A percentile compares a stretch with the other conserved stretches of the same genome.
Conservation (phyloP, 2,888 invertebrate species). For the Scaeva pyrastri region DNA sequence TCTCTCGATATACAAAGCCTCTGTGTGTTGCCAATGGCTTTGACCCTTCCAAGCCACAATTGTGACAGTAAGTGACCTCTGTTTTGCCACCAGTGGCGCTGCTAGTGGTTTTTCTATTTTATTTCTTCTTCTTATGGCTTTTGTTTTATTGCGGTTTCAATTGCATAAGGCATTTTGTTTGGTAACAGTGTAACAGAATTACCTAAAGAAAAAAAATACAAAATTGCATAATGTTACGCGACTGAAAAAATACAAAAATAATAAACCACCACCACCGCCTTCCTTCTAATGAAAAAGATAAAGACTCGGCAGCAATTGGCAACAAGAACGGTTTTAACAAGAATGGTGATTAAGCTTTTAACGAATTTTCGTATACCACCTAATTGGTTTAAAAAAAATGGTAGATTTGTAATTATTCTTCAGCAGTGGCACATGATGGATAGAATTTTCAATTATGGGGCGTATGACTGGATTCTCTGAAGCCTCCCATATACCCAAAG, state of each 20-base stretch:
- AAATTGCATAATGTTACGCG: conserved; percentile 42
- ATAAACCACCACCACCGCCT: conserved; percentile 45
- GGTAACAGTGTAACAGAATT: neutral
- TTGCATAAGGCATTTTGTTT: conserved; percentile 63
- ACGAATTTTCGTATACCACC: conserved; percentile 62
- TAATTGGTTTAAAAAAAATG: conserved; percentile 56
- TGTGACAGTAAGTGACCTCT: conserved; percentile 64
- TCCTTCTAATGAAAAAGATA: neutral
- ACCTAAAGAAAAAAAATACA: neutral
- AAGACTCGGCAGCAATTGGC: neutral
- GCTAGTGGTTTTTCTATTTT: neutral
- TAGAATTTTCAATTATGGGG: conserved; percentile 23
- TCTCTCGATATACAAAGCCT: neutral
- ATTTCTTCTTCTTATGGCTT: conserved; percentile 44
- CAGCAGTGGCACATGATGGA: conserved; percentile 46
- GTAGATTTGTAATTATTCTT: conserved; percentile 53
- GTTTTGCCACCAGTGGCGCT: conserved; percentile 21
- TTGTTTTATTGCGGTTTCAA: conserved; percentile 58
- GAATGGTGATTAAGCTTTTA: conserved; percentile 63
- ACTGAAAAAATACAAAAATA: conserved; percentile 43
- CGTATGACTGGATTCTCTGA: conserved; percentile 13
- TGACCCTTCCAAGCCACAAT: conserved; percentile 60
- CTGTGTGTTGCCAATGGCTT: conserved; percentile 66
- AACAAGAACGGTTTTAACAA: conserved; percentile 41
- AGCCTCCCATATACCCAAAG: neutral